Evolutionary conservation across 2,888 invertebrate species (phyloP), one percentile per base, ranked within the genome.

Genomic region (Agonum fuliginosum): DNA sequence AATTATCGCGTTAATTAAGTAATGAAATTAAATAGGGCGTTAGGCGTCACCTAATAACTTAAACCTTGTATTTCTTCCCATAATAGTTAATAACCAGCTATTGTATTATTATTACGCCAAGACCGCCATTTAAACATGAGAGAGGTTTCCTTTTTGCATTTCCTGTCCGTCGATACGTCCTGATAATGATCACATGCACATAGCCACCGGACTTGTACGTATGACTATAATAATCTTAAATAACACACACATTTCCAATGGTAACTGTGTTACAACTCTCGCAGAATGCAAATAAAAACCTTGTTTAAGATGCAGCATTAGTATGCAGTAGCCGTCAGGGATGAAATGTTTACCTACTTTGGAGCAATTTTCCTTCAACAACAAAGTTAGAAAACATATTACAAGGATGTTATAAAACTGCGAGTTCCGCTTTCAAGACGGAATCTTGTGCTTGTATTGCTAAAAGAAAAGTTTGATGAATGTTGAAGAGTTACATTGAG

Each of bases 71-170:
- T 37, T 41, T 30, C 62, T 34, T 73, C 58, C 41, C 73, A 73
- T 62, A 14, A 20, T 62, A 62, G 62, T 74, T 62, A 74, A 65
- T 74, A 22, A 74, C 46, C 46, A 65, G 62, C 65, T 37, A 65
- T 74, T 74, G 74, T 74, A 27, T 17, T 65, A 8, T 12, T 43
- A n/a, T n/a, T n/a, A n/a, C n/a, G n/a, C n/a, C n/a, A n/a, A n/a
- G n/a, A 14, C 30, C 54, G 20, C 20, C 58, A 41, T 58, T 37
- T 73, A 67, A 67, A 70, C 70, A 74, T 65, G 65, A 46, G 74
- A 74, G 74, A 74, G 65, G 65, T 74, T 74, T 74, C 43, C 43
- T 62, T 43, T 37, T 62, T 74, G 65, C 74, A 74, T 65, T 74
- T 74, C 74, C 74, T 46, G 74, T 74, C 43, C 24, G 22, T 51